Evolutionary conservation across 1,140 invertebrate species (phyloP), one percentile per base, ranked within the genome.

Genomic region (Trichonephila clavata): DNA sequence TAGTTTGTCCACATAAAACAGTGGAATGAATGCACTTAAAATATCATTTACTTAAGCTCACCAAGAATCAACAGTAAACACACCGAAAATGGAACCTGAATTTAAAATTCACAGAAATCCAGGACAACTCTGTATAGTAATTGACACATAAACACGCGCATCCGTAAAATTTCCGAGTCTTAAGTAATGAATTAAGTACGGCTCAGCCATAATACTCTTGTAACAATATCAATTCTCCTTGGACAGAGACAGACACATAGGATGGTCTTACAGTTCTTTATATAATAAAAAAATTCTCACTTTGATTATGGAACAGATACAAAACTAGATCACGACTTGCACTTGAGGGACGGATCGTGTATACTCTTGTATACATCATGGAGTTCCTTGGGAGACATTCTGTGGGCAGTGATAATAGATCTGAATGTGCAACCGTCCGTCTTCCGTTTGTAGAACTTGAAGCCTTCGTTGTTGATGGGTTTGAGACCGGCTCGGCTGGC

Each of bases 381-480:
- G 68, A 94, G 94, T 60, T 94, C 94, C n/a, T 59, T 91, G 0
- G 93, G 92, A 7, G 50, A 77, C 94, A 94, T 94, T 65, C 88
- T 93, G 60, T 94, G 94, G 89, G 92, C 92, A 60, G 94, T 94
- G 57, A 94, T 94, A 5, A 94, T 81, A 20, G 88, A 61, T n/a
- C 50, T 91, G 65, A 94, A 94, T 6, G 89, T 43, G 60, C 94
- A 94, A 16, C 57, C 32, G 90, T 94, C 88, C 13, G 94, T 94
- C 81, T 94, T 94, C 21, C 94, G 21, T 80, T 94, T 94, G 59
- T 94, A 94, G 63, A 94, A 94, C 43, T 94, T 94, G 59, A 94
- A 94, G 20, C 94, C 94, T n/a, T 94, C 88, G 59, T 94, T 65
- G 65, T 94, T 94, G 20, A 88, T 39, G 57, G 93, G 83, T 27